These are phyloP conservation scores for Anseranas semipalmata DNA, from an alignment of 2,113 vertebrate species.

Conservation along the genomic window DNA sequence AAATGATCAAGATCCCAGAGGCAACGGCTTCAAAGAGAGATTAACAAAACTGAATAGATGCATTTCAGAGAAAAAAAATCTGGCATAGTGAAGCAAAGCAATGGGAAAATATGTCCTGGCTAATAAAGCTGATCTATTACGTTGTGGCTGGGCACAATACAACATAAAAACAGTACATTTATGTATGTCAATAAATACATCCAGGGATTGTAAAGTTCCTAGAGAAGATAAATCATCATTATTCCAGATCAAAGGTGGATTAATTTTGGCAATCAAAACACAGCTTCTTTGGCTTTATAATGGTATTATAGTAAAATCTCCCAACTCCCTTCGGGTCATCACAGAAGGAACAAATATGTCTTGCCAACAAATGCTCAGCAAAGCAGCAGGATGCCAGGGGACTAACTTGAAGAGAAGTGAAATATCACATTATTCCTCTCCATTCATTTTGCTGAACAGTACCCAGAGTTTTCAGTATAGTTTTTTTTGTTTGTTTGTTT, in stretches of 20 bases:
- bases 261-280: constrained; percentile 47
- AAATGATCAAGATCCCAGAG: not conserved
- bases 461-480: not conserved
- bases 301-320: constrained; percentile 8
- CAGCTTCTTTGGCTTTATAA: constrained; percentile 32
- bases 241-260: constrained; percentile 15
- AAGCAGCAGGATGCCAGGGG: not conserved
- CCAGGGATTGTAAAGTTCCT: constrained; percentile 10
- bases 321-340: not conserved
- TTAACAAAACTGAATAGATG: not conserved
- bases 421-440: not conserved
- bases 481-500: no score
- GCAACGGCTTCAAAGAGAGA: not conserved
- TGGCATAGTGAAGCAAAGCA: not conserved
- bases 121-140: not conserved
- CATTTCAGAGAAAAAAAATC: not conserved
- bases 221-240: constrained; percentile 14
- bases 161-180: not conserved
- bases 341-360: not conserved
- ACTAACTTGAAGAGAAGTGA: not conserved
- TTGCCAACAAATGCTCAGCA: not conserved
- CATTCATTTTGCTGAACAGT: not conserved
- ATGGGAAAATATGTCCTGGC: not conserved
- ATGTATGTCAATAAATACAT: not conserved
- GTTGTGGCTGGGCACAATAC: not conserved